Base-by-base conservation (phyloP, 1,140 invertebrate species). In the Oreohelix idahoensis region DNA sequence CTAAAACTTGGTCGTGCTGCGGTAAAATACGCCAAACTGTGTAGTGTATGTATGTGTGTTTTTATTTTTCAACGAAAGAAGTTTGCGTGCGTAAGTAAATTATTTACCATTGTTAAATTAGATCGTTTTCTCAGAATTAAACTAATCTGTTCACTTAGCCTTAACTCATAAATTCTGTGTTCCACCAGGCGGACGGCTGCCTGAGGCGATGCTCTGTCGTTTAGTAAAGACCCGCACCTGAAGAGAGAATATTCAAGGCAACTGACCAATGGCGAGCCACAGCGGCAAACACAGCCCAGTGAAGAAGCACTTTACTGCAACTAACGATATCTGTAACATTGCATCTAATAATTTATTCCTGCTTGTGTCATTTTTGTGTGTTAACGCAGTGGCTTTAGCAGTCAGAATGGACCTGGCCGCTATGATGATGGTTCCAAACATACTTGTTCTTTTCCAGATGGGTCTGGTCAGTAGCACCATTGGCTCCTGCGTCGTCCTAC, bases 381-480 rank as follows among this genome's bases (percentile, higher is more conserved):
- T 51, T 1, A 76, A 76, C 45, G 20, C 10, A 17, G 74, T 51
- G 13, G 74, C 74, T 13, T 29, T 76, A n/a, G 29, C 29, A 15
- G 42, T 76, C 4, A 45, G 45, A 10, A 2, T 23, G 2, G 74
- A 76, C 26, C 39, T 76, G 39, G 74, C 74, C 74, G 26, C 17
- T n/a, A 20, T 76, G 74, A 76, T 76, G 45, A 35, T 51, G 42
- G 32, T 51, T 5, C 74, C 74, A 17, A 76, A 45, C 26, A 76
- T 51, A 32, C 29, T 76, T 35, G 2, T 76, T 20, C 32, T 76
- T 32, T 20, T 29, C 26, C 74, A 76, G 11, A 32, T 51, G 39
- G 74, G 74, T 23, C n/a, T 76, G 42, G 13, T 76, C 45, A 23
- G 29, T 13, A 2, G 32, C 1, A n/a, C 4, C 4, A 51, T 35